Evolutionary conservation across 2,888 invertebrate genomes (phyloP), one percentile per base, ranked within the genome.

Genomic region (Eucriotettix oculatus): DNA sequence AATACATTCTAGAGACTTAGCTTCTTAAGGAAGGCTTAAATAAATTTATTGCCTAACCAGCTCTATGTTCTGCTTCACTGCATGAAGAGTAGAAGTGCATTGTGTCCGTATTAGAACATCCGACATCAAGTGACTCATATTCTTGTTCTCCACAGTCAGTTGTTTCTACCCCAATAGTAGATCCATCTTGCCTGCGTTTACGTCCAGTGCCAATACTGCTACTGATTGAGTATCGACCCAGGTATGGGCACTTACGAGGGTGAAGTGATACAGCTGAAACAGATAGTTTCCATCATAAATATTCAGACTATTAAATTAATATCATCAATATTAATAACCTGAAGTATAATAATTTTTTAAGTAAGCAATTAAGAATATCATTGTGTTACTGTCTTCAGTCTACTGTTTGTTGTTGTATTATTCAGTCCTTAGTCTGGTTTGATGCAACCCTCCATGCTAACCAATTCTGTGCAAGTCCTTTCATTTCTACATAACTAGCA

Each of bases 211-310:
- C 56, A 44, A 40, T 52, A 48, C 52, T 48, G 16, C 53, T 57
- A 43, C 42, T 55, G 65, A 88, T 84, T 62, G 80, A 78, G 70
- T 87, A 88, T 72, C 84, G 88, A 59, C 83, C 91, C 69, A 84
- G 81, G 76, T 86, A 87, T 1, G 92, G 92, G 70, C 92, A 92
- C 68, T 87, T 85, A 70, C 88, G 83, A 54, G 86, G 83, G 74
- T 89, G 89, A 57, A 90, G 89, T 68, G 86, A 86, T 70, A 86
- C 85, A 59, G 90, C 90, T 91, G 79, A 52, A 81, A 82, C 65
- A 65, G 9, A 55, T 48, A 48, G n/a, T 14, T 60, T 29, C 7
- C 29, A 29, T 29, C 29, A 29, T n/a, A n/a, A 29, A 29, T 7
- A 29, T 5, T 29, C 29, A 29, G 29, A 29, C 29, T 29, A 29